Conservation (phyloP, 1,140 invertebrate species). For the Neomicropteryx cornuta region DNA sequence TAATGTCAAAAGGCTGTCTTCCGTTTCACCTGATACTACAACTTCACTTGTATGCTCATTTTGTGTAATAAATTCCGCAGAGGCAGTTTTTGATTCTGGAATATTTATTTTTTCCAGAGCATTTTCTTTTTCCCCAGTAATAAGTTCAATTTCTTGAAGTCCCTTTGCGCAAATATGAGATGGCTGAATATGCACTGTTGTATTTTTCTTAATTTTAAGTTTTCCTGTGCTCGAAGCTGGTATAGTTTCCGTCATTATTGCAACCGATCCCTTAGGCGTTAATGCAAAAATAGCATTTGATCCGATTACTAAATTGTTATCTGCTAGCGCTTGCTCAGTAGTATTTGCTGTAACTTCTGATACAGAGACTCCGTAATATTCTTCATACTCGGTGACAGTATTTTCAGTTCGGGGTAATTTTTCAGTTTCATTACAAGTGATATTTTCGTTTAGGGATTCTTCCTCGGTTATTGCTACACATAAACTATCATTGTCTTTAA, state of each 20-base stretch:
- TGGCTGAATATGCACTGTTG: too few relatives aligned
- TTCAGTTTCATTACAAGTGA: conserved; percentile 5
- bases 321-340: too few relatives aligned
- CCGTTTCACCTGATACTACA: conserved; percentile 25
- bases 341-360: conserved; percentile 14
- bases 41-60: conserved; percentile 41
- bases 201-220: too few relatives aligned
- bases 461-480: conserved; percentile 18
- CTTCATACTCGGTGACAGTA: conserved; percentile 8
- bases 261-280: too few relatives aligned
- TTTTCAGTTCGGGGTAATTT: conserved; percentile 5
- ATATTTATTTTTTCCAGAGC: too few relatives aligned
- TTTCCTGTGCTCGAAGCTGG: too few relatives aligned
- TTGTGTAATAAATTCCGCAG: conserved; percentile 36
- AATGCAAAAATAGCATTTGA: too few relatives aligned
- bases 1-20: conserved; percentile 29
- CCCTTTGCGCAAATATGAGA: too few relatives aligned
- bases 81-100: conserved; percentile 26
- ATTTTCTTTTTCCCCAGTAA: conserved; percentile 41
- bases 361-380: conserved; percentile 11
- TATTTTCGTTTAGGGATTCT: conserved; percentile 10
- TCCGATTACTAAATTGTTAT: too few relatives aligned
- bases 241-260: too few relatives aligned
- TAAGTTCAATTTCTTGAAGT: conserved; percentile 35
- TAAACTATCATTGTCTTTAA: conserved; percentile 21